Percentiles rank a stretch among this genome's conserved stretches.
These are phyloP conservation scores for Metallyticus violacea DNA, from an alignment of 2,888 invertebrate genomes.

Conservation along the genomic window DNA sequence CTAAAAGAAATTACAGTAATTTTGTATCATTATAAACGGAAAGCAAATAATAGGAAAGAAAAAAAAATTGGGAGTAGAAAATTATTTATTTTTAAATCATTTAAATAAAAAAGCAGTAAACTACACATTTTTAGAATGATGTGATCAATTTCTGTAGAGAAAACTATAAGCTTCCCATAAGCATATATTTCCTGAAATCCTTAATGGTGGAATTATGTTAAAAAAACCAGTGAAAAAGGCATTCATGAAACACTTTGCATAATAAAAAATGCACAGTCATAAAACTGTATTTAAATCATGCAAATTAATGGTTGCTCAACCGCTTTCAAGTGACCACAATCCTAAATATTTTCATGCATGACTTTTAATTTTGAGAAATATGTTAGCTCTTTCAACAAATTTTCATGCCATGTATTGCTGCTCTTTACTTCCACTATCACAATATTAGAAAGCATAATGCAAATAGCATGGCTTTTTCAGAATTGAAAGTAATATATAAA, in stretches of 20 bases:
- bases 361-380: background rate
- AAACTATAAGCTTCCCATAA: background rate
- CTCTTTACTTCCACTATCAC: background rate
- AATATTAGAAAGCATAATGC: background rate
- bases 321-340: background rate
- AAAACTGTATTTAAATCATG: background rate
- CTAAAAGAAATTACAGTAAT: background rate
- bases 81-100: background rate
- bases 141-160: background rate
- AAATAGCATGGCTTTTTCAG: background rate
- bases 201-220: background rate
- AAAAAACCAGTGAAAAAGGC: background rate
- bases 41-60: background rate
- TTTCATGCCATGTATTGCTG: background rate
- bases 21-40: background rate
- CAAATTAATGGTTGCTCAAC: background rate
- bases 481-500: background rate
- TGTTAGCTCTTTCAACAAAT: background rate
- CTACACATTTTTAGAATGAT: background rate
- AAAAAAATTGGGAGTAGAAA: background rate
- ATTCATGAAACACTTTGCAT: too few relatives aligned
- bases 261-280: background rate
- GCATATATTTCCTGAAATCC: background rate
- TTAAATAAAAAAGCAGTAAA: background rate
- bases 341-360: background rate